Evolutionary conservation across 2,113 vertebrate species (phyloP).

Genomic region (Psophia crepitans): DNA sequence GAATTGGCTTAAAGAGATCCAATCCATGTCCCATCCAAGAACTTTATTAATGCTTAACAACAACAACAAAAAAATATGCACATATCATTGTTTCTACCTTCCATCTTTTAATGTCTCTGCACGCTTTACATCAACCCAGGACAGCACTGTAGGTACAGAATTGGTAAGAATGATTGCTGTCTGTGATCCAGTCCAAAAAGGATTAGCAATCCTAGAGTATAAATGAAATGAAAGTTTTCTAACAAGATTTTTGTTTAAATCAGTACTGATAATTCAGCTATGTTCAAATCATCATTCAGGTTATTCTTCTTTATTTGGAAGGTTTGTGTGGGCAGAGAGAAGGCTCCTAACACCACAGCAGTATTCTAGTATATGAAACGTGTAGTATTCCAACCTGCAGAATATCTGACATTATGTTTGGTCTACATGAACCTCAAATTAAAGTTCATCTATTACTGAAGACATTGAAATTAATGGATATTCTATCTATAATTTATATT

Average conservation of each 20-base stretch:
- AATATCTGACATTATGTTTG: background rate
- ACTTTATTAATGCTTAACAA: background rate
- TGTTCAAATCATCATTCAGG: background rate
- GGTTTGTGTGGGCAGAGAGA: background rate
- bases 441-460: background rate
- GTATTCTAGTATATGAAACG: background rate
- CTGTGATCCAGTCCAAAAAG: background rate
- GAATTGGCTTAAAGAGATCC: background rate
- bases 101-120: background rate
- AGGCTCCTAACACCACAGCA: background rate
- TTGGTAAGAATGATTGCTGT: background rate
- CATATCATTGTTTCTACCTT: background rate
- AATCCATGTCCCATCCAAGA: background rate
- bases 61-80: background rate
- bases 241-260: background rate
- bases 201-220: background rate
- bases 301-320: background rate
- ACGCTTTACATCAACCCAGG: background rate
- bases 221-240: background rate
- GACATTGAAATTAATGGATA: background rate
- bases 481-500: background rate
- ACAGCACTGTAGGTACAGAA: background rate
- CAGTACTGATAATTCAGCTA: background rate
- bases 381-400: background rate
- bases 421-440: background rate